Evolutionary conservation across 2,113 vertebrate genomes (phyloP).

Genomic region (Platysteira castanea): DNA sequence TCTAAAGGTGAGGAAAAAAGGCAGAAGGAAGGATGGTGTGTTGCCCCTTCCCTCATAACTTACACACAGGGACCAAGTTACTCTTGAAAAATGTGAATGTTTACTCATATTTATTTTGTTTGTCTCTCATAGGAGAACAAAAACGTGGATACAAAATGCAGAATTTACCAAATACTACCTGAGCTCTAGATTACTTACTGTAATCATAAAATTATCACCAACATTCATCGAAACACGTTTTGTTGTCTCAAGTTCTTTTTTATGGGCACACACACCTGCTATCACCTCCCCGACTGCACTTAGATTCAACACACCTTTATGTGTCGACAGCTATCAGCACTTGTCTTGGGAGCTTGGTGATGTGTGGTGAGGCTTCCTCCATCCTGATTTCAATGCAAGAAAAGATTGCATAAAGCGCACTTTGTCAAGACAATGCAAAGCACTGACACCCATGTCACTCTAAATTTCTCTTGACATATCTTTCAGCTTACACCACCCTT

Average conservation of each 20-base stretch:
- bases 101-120: neutral
- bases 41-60: neutral
- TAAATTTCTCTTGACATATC: neutral
- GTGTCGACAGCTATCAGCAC: constrained; percentile 71
- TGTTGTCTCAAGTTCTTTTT: neutral
- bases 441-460: neutral
- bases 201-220: neutral
- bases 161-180: neutral
- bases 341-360: constrained; percentile 62
- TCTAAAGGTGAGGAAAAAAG: neutral
- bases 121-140: neutral
- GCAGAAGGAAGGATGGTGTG: neutral
- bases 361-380: constrained; percentile 68
- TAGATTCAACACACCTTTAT: constrained; percentile 70
- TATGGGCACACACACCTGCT: neutral
- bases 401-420: neutral
- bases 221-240: neutral
- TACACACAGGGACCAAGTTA: neutral
- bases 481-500: neutral
- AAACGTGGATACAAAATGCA: neutral
- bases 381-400: neutral
- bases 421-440: neutral
- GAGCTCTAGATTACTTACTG: neutral
- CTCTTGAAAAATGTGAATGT: neutral
- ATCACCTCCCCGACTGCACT: neutral